Percentiles rank a stretch among this genome's conserved stretches.
Conservation (phyloP, 2,888 invertebrate genomes). For the Lordiphosa fenestrarum region DNA sequence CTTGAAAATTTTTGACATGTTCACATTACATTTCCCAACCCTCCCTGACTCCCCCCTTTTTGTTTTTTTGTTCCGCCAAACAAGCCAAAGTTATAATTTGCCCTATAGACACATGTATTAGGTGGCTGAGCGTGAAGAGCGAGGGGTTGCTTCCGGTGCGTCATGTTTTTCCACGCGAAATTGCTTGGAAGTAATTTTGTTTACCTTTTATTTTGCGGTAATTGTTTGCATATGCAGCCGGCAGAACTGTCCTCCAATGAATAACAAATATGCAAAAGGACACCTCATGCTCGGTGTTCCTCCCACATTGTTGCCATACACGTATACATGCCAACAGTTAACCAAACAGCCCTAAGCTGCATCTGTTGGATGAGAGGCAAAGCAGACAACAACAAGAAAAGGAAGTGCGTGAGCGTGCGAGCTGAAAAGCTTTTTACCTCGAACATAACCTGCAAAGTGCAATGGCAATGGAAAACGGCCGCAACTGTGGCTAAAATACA, state of each 20-base stretch:
- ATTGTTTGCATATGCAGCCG: constrained; percentile 70
- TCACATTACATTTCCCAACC: not conserved
- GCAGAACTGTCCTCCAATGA: constrained; percentile 59
- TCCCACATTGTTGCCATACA: constrained; percentile 9
- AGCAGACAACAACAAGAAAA: constrained; percentile 59
- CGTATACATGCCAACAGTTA: constrained; percentile 22
- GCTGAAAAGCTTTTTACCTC: constrained; percentile 54
- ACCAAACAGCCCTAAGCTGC: constrained; percentile 50
- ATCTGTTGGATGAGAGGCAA: constrained; percentile 2
- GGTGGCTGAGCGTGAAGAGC: constrained; percentile 18
- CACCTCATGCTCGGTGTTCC: not conserved
- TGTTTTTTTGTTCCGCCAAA: constrained; percentile 1
- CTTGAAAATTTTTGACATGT: too few species aligned
- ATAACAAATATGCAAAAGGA: constrained; percentile 42
- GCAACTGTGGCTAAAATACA: not conserved
- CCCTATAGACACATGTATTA: constrained; percentile 44
- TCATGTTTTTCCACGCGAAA: constrained; percentile 60
- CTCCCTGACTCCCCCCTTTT: not conserved
- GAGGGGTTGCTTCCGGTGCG: constrained; percentile 4
- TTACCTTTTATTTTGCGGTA: constrained; percentile 73
- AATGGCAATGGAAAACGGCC: constrained; percentile 14
- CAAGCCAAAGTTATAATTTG: constrained; percentile 40
- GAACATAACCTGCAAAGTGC: constrained; percentile 36
- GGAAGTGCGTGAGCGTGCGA: constrained; percentile 62
- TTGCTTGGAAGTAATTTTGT: constrained; percentile 71